These are phyloP conservation scores for Zaprionus gabonicus DNA, from an alignment of 1,140 invertebrate species.

Conservation along the genomic window DNA sequence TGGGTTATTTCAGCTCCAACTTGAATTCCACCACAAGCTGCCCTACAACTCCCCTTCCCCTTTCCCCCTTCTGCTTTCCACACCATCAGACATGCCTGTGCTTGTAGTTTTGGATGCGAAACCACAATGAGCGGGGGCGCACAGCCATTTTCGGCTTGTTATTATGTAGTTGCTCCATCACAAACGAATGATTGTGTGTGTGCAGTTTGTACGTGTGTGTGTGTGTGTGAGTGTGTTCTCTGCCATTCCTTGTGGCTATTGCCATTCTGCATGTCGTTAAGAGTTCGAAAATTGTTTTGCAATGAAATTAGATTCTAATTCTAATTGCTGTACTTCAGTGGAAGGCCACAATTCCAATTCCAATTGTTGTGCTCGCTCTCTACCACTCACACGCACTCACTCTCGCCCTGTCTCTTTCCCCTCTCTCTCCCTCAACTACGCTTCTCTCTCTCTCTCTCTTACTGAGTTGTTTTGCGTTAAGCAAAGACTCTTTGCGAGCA, in stretches of 20 bases:
- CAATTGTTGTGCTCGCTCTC: not conserved
- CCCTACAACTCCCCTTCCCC: not conserved
- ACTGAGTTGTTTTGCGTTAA: not conserved
- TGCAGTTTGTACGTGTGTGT: not conserved
- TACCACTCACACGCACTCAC: not conserved
- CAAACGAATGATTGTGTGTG: not conserved
- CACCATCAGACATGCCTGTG: not conserved
- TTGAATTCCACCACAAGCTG: slow-evolving; percentile 2
- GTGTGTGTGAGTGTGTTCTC: slow-evolving; percentile 4
- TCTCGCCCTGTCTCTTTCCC: not conserved
- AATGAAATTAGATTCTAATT: slow-evolving; percentile 77
- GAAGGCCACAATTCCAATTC: slow-evolving; percentile 31
- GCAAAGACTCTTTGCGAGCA: not conserved
- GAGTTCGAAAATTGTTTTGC: slow-evolving; percentile 74
- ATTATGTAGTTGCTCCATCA: slow-evolving; percentile 42
- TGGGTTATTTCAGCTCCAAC: not conserved
- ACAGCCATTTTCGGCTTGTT: slow-evolving; percentile 64
- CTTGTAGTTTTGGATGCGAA: slow-evolving; percentile 9
- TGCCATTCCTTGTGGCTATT: slow-evolving; percentile 3
- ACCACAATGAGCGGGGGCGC: slow-evolving; percentile 62
- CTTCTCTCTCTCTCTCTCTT: not conserved
- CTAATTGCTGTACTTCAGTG: slow-evolving; percentile 54
- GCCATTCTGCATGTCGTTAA: slow-evolving; percentile 49
- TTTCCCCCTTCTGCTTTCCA: not conserved
- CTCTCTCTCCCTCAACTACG: too few species aligned